A percentile compares a stretch with the other conserved stretches of the same genome.
Evolutionary conservation across 2,888 invertebrate species (phyloP).

Genomic region (Pseudeuparius sepicola): DNA sequence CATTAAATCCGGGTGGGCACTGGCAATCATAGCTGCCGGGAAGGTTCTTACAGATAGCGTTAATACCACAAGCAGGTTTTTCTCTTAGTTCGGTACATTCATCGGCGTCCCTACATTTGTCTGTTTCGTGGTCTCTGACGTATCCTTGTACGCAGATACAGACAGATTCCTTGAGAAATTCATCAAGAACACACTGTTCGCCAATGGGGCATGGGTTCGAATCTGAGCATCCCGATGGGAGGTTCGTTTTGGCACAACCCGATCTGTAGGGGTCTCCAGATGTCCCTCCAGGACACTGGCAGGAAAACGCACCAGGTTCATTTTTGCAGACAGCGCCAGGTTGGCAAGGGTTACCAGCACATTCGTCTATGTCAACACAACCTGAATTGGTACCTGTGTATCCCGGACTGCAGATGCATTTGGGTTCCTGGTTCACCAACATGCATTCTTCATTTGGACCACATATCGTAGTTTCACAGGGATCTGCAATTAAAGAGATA

Average conservation of each 20-base stretch:
- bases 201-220: conserved; percentile 70
- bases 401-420: conserved; percentile 75
- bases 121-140: conserved; percentile 60
- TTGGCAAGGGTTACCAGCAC: conserved; percentile 71
- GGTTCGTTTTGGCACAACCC: conserved; percentile 55
- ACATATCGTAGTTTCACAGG: conserved; percentile 77
- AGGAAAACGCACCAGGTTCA: conserved; percentile 73
- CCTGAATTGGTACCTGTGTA: conserved; percentile 64
- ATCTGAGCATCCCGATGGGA: conserved; percentile 60
- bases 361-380: conserved; percentile 86
- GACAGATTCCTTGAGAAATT: conserved; percentile 63
- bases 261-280: conserved; percentile 70
- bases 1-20: conserved; percentile 79
- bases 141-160: conserved; percentile 86
- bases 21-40: conserved; percentile 91
- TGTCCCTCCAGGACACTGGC: conserved; percentile 78
- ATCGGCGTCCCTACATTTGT: conserved; percentile 74
- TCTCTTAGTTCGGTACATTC: conserved; percentile 69
- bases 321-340: conserved; percentile 81
- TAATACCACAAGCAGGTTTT: conserved; percentile 75
- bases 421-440: conserved; percentile 70
- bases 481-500: conserved; percentile 58
- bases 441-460: conserved; percentile 84
- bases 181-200: conserved; percentile 76
- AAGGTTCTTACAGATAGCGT: conserved; percentile 84